A percentile compares a stretch with the other conserved stretches of the same genome.
Evolutionary conservation across 2,888 invertebrate species (phyloP).

Genomic region (Iselma pallidipennis): DNA sequence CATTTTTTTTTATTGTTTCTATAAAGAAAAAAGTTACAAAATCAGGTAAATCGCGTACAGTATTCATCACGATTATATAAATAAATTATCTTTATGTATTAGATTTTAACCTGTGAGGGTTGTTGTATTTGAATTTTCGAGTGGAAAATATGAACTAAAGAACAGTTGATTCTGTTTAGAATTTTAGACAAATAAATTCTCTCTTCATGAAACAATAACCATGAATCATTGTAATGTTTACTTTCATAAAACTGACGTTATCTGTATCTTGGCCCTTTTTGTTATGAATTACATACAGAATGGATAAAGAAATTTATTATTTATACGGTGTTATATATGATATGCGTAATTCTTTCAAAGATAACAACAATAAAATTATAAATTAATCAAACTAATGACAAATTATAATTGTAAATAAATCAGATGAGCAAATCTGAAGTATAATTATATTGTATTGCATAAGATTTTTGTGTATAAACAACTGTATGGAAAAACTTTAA

Average conservation of each 20-base stretch:
- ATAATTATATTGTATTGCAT: no score
- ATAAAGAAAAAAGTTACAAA: not conserved
- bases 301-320: constrained; percentile 19
- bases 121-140: not conserved
- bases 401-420: no score
- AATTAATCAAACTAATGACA: not conserved
- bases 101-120: constrained; percentile 28
- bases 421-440: no score
- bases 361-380: not conserved
- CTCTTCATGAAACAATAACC: constrained; percentile 11
- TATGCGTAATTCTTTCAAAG: not conserved
- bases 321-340: no score
- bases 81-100: constrained; percentile 39
- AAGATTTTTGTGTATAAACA: no score
- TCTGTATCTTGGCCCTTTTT: constrained; percentile 17
- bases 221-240: constrained; percentile 18
- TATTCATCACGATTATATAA: no score
- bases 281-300: constrained; percentile 8
- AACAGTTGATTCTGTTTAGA: constrained; percentile 9
- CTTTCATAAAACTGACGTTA: constrained; percentile 14
- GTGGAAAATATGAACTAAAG: not conserved
- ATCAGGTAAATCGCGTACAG: constrained; percentile 33
- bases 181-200: constrained; percentile 16
- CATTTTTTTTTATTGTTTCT: constrained; percentile 3
- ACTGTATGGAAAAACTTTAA: no score